Base-by-base conservation (phyloP, 2,888 invertebrate genomes). In the Yponomeuta plumbellus region DNA sequence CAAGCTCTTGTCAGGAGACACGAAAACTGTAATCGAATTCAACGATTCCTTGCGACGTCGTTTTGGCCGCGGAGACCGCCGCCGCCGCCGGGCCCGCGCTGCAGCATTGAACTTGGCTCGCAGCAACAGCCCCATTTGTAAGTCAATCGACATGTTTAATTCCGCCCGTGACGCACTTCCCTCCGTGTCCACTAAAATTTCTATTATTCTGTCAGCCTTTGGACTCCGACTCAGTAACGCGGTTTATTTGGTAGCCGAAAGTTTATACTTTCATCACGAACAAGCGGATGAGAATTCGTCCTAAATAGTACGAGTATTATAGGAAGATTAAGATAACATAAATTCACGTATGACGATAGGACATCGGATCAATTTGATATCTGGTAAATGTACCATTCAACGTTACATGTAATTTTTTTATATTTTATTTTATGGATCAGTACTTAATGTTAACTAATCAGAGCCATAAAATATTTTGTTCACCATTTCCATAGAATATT, bases 81-180 rank as follows among this genome's bases (percentile, higher is more conserved):
- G 57, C 52, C 52, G n/a, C n/a, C n/a, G 52, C 52, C 52, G 57
- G 20, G 8, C 56, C 20, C 21, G 22, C 59, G 2, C 11, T 11
- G 11, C 23, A 23, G 59, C 59, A 59, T 59, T 59, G 59, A 59
- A 59, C 59, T 59, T 59, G 59, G 44, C 17, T 52, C 59, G 58
- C 23, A 20, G 59, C 22, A 23, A 20, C 1, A 22, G 21, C 8
- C 20, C 58, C 21, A 59, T 59, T 59, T 59, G 59, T 22, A 59
- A 59, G n/a, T 59, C 59, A 59, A 59, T 59, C 23, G 11, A 23
- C 22, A 23, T 13, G 22, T 59, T 59, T 59, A 59, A 59, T 22
- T 59, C 23, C 21, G 59, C 22, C 13, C 11, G 59, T 59, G 44
- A 52, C 44, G 44, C 44, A 52, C 4, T 52, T 13, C 8, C 34